These are phyloP conservation scores for Nephotettix cincticeps DNA, from an alignment of 1,140 invertebrate species.

Conservation along the genomic window DNA sequence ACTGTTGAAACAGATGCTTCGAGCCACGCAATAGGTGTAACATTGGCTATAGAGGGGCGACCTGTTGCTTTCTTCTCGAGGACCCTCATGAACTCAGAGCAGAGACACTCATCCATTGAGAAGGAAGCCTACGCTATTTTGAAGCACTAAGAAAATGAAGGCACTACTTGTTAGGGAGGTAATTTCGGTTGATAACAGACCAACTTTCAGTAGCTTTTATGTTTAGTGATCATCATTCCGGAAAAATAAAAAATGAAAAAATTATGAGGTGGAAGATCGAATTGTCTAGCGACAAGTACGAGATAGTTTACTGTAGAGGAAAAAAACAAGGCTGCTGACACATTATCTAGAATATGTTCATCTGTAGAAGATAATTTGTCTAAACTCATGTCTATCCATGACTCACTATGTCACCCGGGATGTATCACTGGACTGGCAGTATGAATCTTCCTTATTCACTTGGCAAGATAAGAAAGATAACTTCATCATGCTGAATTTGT, in stretches of 20 bases:
- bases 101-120: slow-evolving; percentile 55
- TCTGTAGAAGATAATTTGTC: not conserved
- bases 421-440: slow-evolving; percentile 33
- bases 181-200: slow-evolving; percentile 40
- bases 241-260: slow-evolving; percentile 42
- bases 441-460: slow-evolving; percentile 30
- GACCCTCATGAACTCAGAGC: slow-evolving; percentile 48
- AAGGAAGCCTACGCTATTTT: slow-evolving; percentile 54
- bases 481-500: not conserved
- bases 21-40: slow-evolving; percentile 37
- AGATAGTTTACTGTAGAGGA: slow-evolving; percentile 40
- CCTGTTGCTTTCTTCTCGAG: slow-evolving; percentile 53
- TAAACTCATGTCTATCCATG: too few relatives aligned
- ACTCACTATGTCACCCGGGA: slow-evolving; percentile 8
- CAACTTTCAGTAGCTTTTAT: too few relatives aligned
- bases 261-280: slow-evolving; percentile 39
- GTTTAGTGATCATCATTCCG: slow-evolving; percentile 32
- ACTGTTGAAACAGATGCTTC: too few relatives aligned
- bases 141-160: slow-evolving; percentile 49
- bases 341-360: slow-evolving; percentile 41
- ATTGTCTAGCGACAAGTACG: slow-evolving; percentile 39
- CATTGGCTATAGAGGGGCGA: slow-evolving; percentile 40
- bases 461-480: not conserved
- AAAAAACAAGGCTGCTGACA: too few relatives aligned
- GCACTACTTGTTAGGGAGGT: slow-evolving; percentile 33